Base-by-base conservation (phyloP, 2,888 invertebrate genomes). In the Eucera pruinosa region DNA sequence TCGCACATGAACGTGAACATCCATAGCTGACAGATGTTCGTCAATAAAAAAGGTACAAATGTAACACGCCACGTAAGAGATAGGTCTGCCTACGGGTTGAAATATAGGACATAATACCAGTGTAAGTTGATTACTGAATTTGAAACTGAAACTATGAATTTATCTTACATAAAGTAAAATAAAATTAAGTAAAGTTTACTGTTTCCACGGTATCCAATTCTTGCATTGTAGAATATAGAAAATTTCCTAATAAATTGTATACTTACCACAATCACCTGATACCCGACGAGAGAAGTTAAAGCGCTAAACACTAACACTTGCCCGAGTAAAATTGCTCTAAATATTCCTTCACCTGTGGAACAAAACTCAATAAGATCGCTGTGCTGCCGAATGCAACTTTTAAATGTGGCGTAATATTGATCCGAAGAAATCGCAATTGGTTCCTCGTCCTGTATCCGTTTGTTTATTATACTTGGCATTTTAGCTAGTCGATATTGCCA, bases 271-370 rank as follows among this genome's bases (percentile, higher is more conserved):
- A 84, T 39, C 6, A 72, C 50, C 36, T 81, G 74, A 41, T 64
- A 82, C 4, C 74, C 81, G 0, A 55, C 55, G 0, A 84, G 36
- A 18, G 78, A 78, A 1, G 82, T 58, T 45, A 81, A 36, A 7
- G 70, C 3, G 45, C 82, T 86, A 45, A 79, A 82, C 0, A 79
- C 23, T 6, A 80, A 15, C 18, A 86, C 52, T 52, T 86, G 84
- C 2, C 69, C 75, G 9, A 87, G 80, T 18, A 82, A 69, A 3
- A 78, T 67, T 1, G 61, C 20, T 23, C 65, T 74, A 39, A 83
- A 88, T 27, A 84, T 65, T 1, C 58, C 13, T 27, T 87, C 81
- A 6, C 87, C 23, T 50, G 60, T 78, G 0, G 71, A 7, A 7
- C 73, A 70, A 27, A 83, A 83, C 2, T n/a, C 27, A 6, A 88